Evolutionary conservation across 2,797 vertebrate species (phyloP), one percentile per base, ranked within the genome.

Genomic region (Anniella stebbinsi): DNA sequence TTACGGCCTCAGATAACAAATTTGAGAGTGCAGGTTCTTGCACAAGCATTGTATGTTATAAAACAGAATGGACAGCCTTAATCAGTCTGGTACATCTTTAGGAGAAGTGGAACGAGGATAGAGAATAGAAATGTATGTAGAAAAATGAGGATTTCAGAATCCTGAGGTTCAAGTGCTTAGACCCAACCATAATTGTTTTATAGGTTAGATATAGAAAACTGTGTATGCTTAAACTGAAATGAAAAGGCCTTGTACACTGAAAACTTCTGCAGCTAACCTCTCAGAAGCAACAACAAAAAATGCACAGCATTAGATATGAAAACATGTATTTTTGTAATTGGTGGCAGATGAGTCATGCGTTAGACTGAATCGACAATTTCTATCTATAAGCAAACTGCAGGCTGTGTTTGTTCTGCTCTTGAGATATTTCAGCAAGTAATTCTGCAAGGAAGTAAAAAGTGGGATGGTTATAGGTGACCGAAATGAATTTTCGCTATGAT

Each of bases 121-220:
- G 1, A 45, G 11, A 5, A 94, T 57, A 60, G 89, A 93, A 93
- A 81, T 54, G 3, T 48, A 41, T 73, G 81, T 69, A 63, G 87
- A 60, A 51, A 92, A 93, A 92, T 66, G 89, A 76, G n/a, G 28
- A 12, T 13, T 38, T 93, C 60, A 80, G 90, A 76, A 48, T 73
- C 80, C 18, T 45, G 21, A 89, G 28, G 84, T 4, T 36, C 17
- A 66, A 93, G 69, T 89, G 45, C 48, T 89, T 86, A 88, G 84
- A 92, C 86, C 28, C 81, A 93, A 91, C 48, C 51, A 92, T 89
- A 95, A 89, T 84, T 91, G 51, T 33, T 90, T 93, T 87, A 57
- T 60, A 91, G 90, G 93, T 95, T n/a, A 92, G 82, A 86, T 17
- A 89, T n/a, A 85, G 91, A 85, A 63, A 92, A 90, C 21, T 7